Evolutionary conservation across 2,113 vertebrate genomes (phyloP).

Genomic region (Bos indicus): DNA sequence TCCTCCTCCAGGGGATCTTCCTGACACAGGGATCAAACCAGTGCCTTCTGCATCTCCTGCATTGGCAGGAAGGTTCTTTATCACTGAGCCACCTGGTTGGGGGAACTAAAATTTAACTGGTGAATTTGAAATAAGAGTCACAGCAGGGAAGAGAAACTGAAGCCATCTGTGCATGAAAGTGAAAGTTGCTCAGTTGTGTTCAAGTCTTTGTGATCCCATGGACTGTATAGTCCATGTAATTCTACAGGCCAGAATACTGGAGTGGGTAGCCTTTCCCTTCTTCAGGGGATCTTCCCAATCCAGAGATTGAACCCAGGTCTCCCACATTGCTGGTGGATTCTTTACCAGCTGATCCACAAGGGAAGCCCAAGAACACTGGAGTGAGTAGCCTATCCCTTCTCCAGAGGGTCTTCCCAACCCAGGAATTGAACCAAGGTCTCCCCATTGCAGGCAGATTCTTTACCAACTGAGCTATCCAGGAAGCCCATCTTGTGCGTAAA

Average conservation of each 20-base stretch:
- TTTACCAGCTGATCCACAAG: background rate
- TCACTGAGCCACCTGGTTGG: background rate
- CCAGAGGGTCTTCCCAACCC: background rate
- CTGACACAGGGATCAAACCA: fast-evolving
- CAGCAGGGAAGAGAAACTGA: background rate
- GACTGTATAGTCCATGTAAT: background rate
- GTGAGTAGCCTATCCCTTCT: background rate
- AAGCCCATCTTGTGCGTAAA: background rate
- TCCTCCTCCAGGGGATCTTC: background rate
- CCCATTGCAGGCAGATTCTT: background rate
- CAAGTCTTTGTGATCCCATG: background rate
- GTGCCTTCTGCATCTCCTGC: background rate
- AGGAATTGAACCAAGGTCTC: background rate
- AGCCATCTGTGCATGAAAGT: background rate
- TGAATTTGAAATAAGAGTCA: background rate
- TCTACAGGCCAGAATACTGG: background rate
- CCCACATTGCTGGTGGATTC: background rate
- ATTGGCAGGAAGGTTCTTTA: background rate
- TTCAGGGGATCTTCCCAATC: background rate
- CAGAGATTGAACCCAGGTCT: background rate
- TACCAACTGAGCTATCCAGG: background rate
- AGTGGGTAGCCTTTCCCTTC: background rate
- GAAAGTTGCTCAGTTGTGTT: background rate
- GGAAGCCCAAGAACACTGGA: background rate
- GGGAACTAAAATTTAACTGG: background rate